phyloP scores from a whole-genome alignment of 2,797 vertebrate genomes.

The Arctocebus calabarensis region DNA sequence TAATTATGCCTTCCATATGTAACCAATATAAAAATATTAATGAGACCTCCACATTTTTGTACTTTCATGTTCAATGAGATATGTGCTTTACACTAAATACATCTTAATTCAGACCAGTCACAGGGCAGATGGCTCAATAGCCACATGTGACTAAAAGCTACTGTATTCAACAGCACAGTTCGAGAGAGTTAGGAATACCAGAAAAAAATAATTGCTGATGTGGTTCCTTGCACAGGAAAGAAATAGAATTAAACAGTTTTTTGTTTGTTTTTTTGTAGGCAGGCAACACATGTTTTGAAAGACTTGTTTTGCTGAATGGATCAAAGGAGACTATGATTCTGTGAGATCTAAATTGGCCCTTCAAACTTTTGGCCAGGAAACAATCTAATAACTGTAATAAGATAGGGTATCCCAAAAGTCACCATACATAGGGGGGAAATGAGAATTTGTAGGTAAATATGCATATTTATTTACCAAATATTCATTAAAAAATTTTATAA shows the following conservation, averaged over 20 bases:
- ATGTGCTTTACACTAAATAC: neutral
- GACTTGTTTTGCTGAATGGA: neutral
- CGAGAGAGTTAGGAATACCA: neutral
- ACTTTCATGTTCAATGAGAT: neutral
- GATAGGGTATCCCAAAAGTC: too few species aligned
- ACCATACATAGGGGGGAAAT: too few species aligned
- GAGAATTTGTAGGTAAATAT: too few species aligned
- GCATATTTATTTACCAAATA: too few species aligned
- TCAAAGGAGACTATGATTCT: neutral
- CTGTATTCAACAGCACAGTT: neutral
- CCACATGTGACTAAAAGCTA: neutral
- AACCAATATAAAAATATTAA: slow-evolving; percentile 1
- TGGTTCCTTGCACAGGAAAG: neutral
- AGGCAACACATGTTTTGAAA: neutral
- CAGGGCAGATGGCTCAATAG: neutral
- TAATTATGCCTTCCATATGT: neutral
- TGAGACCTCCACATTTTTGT: neutral
- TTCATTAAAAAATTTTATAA: too few species aligned
- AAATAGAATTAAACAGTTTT: neutral
- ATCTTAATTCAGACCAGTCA: neutral
- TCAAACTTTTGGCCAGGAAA: neutral
- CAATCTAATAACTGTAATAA: neutral
- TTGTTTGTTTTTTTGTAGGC: too few species aligned
- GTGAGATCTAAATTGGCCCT: neutral
- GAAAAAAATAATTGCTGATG: neutral